Conservation (phyloP, 1,140 invertebrate species). For the Aphelenchoides fujianensis region DNA sequence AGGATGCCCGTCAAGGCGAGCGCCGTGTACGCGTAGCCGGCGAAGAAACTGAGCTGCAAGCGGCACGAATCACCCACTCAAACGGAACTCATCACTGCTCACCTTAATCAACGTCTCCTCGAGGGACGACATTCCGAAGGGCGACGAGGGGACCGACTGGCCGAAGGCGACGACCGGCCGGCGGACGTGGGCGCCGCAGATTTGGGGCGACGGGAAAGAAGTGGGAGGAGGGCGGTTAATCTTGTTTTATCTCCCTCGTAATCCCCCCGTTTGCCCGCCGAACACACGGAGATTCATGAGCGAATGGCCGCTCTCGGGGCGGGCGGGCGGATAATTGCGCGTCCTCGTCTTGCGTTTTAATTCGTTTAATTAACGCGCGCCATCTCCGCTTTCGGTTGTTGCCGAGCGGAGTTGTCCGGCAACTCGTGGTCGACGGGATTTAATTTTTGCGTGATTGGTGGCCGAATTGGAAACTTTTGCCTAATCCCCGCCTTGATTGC, state of each 20-base stretch:
- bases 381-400: no score
- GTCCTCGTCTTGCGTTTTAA: no score
- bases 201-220: constrained; percentile 1
- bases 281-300: background rate
- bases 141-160: no score
- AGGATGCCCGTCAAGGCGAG: constrained; percentile 37
- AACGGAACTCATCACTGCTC: background rate
- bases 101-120: constrained; percentile 20
- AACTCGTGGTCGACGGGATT: no score
- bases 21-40: constrained; percentile 47
- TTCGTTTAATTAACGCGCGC: no score
- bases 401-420: no score
- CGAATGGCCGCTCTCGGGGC: no score
- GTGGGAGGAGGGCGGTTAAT: constrained; percentile 1
- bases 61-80: background rate
- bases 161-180: no score
- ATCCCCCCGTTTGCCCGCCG: background rate
- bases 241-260: constrained; percentile 8
- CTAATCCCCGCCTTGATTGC: background rate
- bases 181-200: no score
- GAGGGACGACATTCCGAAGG: background rate
- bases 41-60: constrained; percentile 38
- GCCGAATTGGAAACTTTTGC: background rate
- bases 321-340: no score
- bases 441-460: no score